Conservation (phyloP, 1,140 invertebrate species). For the Triops longicaudatus region DNA sequence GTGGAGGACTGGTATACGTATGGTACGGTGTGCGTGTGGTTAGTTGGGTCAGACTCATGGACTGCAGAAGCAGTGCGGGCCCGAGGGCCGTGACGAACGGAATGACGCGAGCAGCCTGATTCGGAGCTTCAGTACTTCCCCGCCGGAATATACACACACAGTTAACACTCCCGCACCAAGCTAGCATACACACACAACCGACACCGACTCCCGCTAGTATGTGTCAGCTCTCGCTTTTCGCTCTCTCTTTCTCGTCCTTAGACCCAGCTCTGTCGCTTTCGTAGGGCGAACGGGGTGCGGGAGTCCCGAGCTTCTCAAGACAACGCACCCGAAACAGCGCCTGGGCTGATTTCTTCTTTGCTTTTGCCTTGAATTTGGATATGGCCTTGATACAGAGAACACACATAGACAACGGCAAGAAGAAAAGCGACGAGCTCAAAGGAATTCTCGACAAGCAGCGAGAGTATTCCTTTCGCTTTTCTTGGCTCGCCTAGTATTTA, state of each 20-base stretch:
- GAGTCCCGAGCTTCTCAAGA: background rate
- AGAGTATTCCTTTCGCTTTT: too few species aligned
- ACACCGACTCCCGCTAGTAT: conserved; percentile 2
- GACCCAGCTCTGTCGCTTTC: background rate
- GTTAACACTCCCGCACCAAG: conserved; percentile 8
- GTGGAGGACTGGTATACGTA: background rate
- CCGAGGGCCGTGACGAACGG: conserved; percentile 9
- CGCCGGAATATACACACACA: conserved; percentile 5
- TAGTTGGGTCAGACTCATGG: background rate
- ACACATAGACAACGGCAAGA: background rate
- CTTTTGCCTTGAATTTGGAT: background rate
- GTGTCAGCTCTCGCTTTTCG: conserved; percentile 10
- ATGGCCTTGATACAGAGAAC: conserved; percentile 1
- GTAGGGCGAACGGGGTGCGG: background rate
- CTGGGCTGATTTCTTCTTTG: background rate
- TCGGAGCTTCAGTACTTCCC: background rate
- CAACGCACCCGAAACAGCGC: conserved; percentile 9
- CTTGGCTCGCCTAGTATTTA: too few species aligned
- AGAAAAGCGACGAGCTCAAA: background rate
- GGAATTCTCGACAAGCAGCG: background rate
- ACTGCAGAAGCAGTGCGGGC: conserved; percentile 13
- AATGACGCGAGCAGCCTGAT: background rate
- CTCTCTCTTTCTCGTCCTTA: background rate
- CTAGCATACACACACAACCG: conserved; percentile 7
- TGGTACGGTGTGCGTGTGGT: background rate